phyloP scores from a whole-genome alignment of 2,888 invertebrate genomes.

The Apamea crenata region DNA sequence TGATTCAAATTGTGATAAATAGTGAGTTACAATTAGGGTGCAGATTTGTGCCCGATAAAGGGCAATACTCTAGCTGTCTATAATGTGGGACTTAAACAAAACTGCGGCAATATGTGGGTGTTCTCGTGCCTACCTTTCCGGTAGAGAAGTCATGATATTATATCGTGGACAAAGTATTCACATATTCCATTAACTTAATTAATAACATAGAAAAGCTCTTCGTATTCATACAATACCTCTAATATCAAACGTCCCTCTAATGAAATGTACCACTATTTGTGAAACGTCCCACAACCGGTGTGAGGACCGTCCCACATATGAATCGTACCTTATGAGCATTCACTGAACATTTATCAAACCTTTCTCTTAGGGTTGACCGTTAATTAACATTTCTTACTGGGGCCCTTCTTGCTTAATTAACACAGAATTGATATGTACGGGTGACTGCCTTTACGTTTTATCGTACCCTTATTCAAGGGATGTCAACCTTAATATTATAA shows the following conservation, averaged over 20 bases:
- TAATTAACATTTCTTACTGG: constrained; percentile 45
- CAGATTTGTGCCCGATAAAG: too few relatives aligned
- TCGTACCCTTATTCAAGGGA: constrained; percentile 18
- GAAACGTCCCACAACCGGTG: neutral
- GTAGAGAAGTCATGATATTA: neutral
- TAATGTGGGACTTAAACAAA: too few relatives aligned
- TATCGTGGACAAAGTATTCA: neutral
- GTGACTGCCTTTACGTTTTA: constrained; percentile 41
- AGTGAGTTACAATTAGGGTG: too few relatives aligned
- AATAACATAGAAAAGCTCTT: constrained; percentile 18
- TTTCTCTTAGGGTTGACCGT: constrained; percentile 25
- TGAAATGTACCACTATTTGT: constrained; percentile 20
- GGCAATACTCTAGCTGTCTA: too few relatives aligned
- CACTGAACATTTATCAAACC: constrained; percentile 38
- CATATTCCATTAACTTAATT: constrained; percentile 4
- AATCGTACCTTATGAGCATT: constrained; percentile 14
- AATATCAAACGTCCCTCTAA: neutral
- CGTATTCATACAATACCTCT: constrained; percentile 1
- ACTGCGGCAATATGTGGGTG: too few relatives aligned
- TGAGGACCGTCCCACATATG: constrained; percentile 34
- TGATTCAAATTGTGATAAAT: too few relatives aligned
- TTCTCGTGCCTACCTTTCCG: neutral
- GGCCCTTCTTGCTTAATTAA: constrained; percentile 54
- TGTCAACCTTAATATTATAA: constrained; percentile 30
- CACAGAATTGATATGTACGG: constrained; percentile 49